Base-by-base conservation (phyloP, 2,888 invertebrate genomes). In the Mystacides longicornis region DNA sequence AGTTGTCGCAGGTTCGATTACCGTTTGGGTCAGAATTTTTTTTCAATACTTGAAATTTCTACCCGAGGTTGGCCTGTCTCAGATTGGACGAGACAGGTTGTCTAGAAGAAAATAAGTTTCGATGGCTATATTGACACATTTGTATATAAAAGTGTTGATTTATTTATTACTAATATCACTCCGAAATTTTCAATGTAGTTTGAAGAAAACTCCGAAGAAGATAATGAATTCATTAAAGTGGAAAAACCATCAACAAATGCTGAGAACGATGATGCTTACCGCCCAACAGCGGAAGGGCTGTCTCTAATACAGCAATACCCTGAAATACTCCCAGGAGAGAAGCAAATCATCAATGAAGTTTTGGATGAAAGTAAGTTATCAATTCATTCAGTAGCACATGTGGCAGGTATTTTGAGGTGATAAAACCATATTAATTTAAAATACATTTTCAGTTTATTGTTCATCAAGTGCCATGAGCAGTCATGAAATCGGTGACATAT, bases 261-360 rank as follows among this genome's bases (percentile, higher is more conserved):
- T 7, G 37, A 49, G 11, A 23, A n/a, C 18, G 49, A 43, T 19
- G 54, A 54, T 16, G 14, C 18, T 11, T 42, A 42, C 14, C 22
- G 21, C 33, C 49, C 18, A 31, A 18, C 18, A 19, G 23, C 19
- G 23, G 46, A 46, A 9, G 42, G 16, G 14, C 47, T 27, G 46
- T 43, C 54, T 19, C 27, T 42, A 18, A 27, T 37, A 4, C 54
- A 49, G 16, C 37, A 49, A 22, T 49, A 54, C 20, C 20, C 43
- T 19, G 50, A 54, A 11, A 54, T 54, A 11, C 49, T 46, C 11
- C 54, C 54, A 5, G 23, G 33, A 9, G 54, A 54, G 18, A 54
- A 46, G 33, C 43, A 54, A 23, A 54, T 54, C 14, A 54, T 54
- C 9, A 54, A 54, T 18, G 50, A 54, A 45, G 50, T 54, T n/a